A percentile compares a stretch with the other conserved stretches of the same genome.
These are phyloP conservation scores for Synanthedon andrenaeformis DNA, from an alignment of 2,888 invertebrate genomes.

Conservation along the genomic window DNA sequence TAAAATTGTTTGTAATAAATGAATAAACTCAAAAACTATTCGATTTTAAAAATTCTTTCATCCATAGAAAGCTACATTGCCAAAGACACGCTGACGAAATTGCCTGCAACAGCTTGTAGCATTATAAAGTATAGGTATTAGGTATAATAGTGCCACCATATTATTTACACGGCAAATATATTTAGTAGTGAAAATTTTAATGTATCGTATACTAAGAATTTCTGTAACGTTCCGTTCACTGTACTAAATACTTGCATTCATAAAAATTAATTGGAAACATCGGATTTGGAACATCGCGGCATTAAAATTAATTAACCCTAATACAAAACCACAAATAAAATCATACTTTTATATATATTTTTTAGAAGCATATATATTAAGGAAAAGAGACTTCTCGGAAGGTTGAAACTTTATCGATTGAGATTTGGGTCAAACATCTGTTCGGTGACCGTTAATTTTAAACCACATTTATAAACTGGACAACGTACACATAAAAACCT, in stretches of 20 bases:
- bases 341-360: neutral
- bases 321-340: neutral
- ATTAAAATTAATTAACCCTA: neutral
- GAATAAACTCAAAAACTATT: too few relatives aligned
- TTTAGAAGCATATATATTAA: neutral
- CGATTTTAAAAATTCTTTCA: too few relatives aligned
- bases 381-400: constrained; percentile 11
- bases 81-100: too few relatives aligned
- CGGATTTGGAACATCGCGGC: neutral
- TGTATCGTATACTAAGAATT: too few relatives aligned
- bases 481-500: neutral
- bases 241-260: neutral
- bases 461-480: neutral
- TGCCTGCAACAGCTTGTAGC: too few relatives aligned
- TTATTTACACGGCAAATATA: too few relatives aligned
- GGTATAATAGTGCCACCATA: too few relatives aligned
- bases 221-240: too few relatives aligned
- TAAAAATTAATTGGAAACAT: neutral
- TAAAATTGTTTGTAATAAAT: too few relatives aligned
- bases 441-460: constrained; percentile 13
- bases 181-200: too few relatives aligned
- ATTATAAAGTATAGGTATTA: too few relatives aligned
- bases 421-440: constrained; percentile 20
- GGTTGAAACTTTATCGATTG: constrained; percentile 18
- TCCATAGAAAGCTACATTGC: too few relatives aligned